A percentile compares a stretch with the other conserved stretches of the same genome.
Conservation (phyloP, 1,140 invertebrate genomes). For the Drosophila eugracilis region DNA sequence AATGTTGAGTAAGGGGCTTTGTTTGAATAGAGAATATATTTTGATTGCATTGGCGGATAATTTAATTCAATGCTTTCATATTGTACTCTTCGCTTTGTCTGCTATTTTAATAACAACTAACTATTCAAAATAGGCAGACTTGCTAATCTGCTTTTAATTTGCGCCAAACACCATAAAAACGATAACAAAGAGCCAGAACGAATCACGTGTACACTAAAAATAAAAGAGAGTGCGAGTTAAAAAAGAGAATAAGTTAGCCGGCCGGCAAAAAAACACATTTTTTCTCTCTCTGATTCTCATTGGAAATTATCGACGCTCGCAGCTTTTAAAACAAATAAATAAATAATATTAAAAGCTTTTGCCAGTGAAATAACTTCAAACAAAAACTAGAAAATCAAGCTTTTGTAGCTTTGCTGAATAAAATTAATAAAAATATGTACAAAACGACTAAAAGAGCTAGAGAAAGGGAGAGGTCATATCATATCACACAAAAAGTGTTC, state of each 20-base stretch:
- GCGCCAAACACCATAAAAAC: not conserved
- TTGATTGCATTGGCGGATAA: slow-evolving; percentile 1
- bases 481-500: no score
- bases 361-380: slow-evolving; percentile 2
- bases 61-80: not conserved
- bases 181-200: not conserved
- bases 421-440: not conserved
- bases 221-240: not conserved
- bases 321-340: slow-evolving; percentile 16
- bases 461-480: no score
- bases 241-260: slow-evolving; percentile 12
- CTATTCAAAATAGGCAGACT: not conserved
- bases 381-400: slow-evolving; percentile 17
- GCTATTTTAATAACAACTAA: slow-evolving; percentile 7
- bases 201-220: slow-evolving; percentile 31
- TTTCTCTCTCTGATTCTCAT: slow-evolving; percentile 2
- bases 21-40: not conserved
- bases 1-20: not conserved
- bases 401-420: slow-evolving; percentile 1
- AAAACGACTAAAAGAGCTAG: no score
- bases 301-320: not conserved
- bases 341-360: slow-evolving; percentile 34
- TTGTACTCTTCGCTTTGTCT: not conserved
- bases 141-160: slow-evolving; percentile 16
- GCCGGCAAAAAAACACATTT: slow-evolving; percentile 18